Percentiles rank a stretch among this genome's conserved stretches.
Evolutionary conservation across 2,888 invertebrate species (phyloP).

Genomic region (Rotaria macrura): DNA sequence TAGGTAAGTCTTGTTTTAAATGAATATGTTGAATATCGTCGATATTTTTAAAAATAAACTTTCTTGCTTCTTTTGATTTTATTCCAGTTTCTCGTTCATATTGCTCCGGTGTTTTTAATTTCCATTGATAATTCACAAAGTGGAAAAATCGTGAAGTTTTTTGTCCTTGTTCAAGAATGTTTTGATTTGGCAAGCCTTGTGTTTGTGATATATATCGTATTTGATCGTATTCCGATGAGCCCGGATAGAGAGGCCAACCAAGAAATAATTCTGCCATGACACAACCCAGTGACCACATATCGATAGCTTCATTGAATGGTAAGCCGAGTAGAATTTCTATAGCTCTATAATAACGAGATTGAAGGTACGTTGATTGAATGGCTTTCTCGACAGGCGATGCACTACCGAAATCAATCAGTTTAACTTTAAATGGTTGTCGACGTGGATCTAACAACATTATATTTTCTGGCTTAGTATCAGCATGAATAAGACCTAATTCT

Average conservation of each 20-base stretch:
- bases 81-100: conserved; percentile 51
- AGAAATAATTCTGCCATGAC: conserved; percentile 97
- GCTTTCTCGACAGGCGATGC: conserved; percentile 98
- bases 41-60: conserved; percentile 96
- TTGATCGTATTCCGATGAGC: conserved; percentile 91
- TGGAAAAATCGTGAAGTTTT: conserved; percentile 91
- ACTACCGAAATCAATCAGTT: conserved; percentile 97
- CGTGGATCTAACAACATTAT: conserved; percentile 99
- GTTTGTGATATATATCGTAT: conserved; percentile 87
- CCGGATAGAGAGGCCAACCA: conserved; percentile 98
- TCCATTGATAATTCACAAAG: conserved; percentile 55
- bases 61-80: conserved; percentile 95
- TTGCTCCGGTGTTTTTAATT: conserved; percentile 53
- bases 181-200: conserved; percentile 89
- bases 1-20: conserved; percentile 66
- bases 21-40: conserved; percentile 68
- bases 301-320: conserved; percentile 97
- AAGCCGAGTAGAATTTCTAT: conserved; percentile 57
- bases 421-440: conserved; percentile 92
- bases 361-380: conserved; percentile 96
- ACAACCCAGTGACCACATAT: conserved; percentile 99
- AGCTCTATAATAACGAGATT: conserved; percentile 83
- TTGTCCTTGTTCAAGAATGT: conserved; percentile 89
- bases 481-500: conserved; percentile 97
- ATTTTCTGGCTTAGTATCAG: conserved; percentile 98